phyloP scores from a whole-genome alignment of 2,113 vertebrate species.

The Todiramphus saurophagus region DNA sequence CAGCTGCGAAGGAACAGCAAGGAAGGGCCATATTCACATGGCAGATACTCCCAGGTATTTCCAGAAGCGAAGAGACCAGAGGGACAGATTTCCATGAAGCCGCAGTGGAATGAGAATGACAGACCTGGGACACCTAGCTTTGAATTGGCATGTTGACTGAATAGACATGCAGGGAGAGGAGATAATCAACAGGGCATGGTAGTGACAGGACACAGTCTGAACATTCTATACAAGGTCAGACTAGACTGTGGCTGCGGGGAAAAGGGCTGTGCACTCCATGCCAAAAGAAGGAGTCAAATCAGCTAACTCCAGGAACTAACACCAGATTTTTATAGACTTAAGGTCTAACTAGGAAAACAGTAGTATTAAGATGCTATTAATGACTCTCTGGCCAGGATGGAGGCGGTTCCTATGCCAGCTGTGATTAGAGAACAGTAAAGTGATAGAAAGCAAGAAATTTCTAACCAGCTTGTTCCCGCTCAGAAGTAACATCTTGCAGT shows the following conservation, averaged over 20 bases:
- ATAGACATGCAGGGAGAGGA: neutral
- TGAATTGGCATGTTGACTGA: neutral
- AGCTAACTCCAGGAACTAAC: neutral
- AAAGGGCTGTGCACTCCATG: neutral
- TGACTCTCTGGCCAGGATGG: neutral
- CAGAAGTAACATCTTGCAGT: neutral
- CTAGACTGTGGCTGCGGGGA: neutral
- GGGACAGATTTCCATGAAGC: neutral
- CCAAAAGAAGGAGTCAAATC: neutral
- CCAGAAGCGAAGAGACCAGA: neutral
- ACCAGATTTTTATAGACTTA: neutral
- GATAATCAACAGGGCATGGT: neutral
- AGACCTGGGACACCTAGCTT: neutral
- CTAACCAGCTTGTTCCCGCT: neutral
- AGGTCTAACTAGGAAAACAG: neutral
- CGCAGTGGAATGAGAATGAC: neutral
- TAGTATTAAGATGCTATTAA: neutral
- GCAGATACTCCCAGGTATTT: neutral
- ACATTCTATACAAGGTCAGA: no score
- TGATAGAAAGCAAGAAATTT: neutral
- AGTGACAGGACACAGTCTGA: neutral
- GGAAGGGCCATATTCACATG: neutral
- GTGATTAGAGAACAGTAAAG: neutral
- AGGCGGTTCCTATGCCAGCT: accelerated
- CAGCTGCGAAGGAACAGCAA: neutral